phyloP scores from a whole-genome alignment of 2,888 invertebrate genomes.

The Cerastis leucographa region DNA sequence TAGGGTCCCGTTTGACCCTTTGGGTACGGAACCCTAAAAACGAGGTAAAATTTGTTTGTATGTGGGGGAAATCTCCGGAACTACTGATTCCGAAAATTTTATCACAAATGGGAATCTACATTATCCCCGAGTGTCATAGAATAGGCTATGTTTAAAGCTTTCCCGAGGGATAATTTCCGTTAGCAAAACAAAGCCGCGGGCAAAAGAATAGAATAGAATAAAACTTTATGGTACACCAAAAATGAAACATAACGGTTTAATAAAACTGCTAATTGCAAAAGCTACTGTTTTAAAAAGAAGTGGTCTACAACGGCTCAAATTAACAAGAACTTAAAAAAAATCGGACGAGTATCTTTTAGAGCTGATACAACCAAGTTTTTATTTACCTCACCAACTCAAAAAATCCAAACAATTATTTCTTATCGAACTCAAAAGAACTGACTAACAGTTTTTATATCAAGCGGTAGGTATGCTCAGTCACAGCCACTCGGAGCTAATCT shows the following conservation, averaged over 20 bases:
- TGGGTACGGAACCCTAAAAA: too few relatives aligned
- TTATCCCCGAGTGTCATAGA: not conserved
- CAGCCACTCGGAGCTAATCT: slow-evolving; percentile 6
- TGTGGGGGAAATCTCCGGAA: too few relatives aligned
- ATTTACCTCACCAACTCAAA: not conserved
- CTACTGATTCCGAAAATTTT: too few relatives aligned
- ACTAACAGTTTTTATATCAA: not conserved
- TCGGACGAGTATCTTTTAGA: not conserved
- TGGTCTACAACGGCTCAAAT: not conserved
- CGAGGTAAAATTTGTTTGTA: too few relatives aligned
- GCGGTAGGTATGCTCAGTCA: not conserved
- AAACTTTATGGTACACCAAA: too few relatives aligned
- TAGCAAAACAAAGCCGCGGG: too few relatives aligned
- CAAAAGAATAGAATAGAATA: too few relatives aligned
- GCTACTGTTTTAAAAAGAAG: not conserved
- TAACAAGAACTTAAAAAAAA: not conserved
- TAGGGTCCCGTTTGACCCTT: too few relatives aligned
- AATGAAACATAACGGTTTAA: too few relatives aligned
- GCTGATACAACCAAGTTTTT: not conserved
- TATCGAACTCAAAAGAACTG: not conserved
- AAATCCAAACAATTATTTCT: not conserved
- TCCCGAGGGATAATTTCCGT: not conserved
- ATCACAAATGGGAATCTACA: not conserved
- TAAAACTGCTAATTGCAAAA: too few relatives aligned
- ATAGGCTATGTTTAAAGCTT: too few relatives aligned